Percentiles rank a stretch among this genome's conserved stretches.
These are phyloP conservation scores for Carlito syrichta DNA, from an alignment of 2,113 vertebrate species.

Conservation along the genomic window DNA sequence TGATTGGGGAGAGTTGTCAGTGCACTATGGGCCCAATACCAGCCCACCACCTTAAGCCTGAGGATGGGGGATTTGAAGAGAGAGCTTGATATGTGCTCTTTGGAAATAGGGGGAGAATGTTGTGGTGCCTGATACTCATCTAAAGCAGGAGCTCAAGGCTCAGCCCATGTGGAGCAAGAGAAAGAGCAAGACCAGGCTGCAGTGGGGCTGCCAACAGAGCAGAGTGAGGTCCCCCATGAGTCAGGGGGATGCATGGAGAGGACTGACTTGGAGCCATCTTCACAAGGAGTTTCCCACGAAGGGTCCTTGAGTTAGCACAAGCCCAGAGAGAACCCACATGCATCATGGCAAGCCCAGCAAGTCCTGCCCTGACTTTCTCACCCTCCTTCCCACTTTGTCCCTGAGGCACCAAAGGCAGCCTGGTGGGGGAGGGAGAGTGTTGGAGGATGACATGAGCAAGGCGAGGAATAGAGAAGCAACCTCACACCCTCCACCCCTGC, in stretches of 20 bases:
- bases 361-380: background rate
- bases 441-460: background rate
- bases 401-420: background rate
- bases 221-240: background rate
- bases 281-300: background rate
- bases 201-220: background rate
- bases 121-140: background rate
- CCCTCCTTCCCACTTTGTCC: background rate
- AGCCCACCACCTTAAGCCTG: background rate
- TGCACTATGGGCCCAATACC: too few relatives aligned
- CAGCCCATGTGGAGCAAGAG: background rate
- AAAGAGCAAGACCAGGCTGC: background rate
- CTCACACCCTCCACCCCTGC: fast-evolving
- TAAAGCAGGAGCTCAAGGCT: background rate
- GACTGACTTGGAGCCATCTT: background rate
- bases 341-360: background rate
- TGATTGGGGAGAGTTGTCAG: background rate
- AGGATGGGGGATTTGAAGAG: background rate
- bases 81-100: background rate
- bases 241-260: background rate
- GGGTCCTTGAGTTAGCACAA: background rate
- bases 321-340: background rate
- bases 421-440: fast-evolving
- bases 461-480: background rate
- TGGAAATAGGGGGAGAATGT: background rate